Percentiles rank a stretch among this genome's conserved stretches.
These are phyloP conservation scores for Diplogasteroides magnus DNA, from an alignment of 1,140 invertebrate genomes.

Conservation along the genomic window DNA sequence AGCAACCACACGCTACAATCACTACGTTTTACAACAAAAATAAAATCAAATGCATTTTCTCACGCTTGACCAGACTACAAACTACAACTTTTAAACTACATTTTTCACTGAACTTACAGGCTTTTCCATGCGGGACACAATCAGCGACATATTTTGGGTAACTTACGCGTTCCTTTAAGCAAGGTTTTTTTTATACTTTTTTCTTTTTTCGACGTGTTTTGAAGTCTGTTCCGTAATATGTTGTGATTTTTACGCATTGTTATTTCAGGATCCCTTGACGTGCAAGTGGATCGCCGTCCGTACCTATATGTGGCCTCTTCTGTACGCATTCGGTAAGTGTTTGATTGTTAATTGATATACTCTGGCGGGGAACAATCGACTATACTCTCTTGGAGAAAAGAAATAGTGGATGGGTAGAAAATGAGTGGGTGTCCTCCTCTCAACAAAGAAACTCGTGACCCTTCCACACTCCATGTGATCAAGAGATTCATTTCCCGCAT, in stretches of 20 bases:
- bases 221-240: background rate
- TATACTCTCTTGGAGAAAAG: no score
- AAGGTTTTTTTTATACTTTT: background rate
- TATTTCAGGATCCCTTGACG: background rate
- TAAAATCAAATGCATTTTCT: background rate
- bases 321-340: conserved; percentile 3
- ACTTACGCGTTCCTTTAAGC: background rate
- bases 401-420: no score
- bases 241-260: background rate
- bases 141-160: background rate
- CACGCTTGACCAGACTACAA: background rate
- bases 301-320: conserved; percentile 6
- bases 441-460: no score
- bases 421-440: no score
- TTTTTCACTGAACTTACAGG: background rate
- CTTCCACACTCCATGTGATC: no score
- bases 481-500: no score
- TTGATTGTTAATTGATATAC: no score
- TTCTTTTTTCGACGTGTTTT: background rate
- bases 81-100: background rate
- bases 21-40: no score
- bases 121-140: background rate
- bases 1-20: no score
- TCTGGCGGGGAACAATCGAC: no score
- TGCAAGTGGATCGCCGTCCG: no score